These are phyloP conservation scores for Melanotaenia boesemani DNA, from an alignment of 2,797 vertebrate genomes.

Conservation along the genomic window DNA sequence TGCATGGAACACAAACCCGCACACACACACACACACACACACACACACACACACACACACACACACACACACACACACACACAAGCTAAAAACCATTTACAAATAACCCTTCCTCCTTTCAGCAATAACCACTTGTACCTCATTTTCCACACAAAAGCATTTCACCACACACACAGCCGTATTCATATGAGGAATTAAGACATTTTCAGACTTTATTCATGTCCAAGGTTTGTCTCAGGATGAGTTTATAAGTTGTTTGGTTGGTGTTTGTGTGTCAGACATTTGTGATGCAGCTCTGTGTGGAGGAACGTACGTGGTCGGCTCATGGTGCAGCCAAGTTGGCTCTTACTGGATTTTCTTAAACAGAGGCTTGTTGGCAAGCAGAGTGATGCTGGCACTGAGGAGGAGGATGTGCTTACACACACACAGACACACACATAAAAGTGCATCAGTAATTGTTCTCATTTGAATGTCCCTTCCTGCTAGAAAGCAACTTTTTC, in stretches of 20 bases:
- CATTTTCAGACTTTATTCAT: conserved; percentile 13
- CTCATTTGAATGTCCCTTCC: too few relatives aligned
- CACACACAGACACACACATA: conserved; percentile 12
- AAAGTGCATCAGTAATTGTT: conserved; percentile 14
- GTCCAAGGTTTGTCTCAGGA: conserved; percentile 11
- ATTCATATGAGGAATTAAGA: too few relatives aligned
- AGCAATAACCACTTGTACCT: too few relatives aligned
- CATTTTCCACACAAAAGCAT: too few relatives aligned
- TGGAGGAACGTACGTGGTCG: too few relatives aligned
- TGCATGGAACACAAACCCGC: neutral
- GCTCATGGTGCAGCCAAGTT: conserved; percentile 16
- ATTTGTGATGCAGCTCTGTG: conserved; percentile 28
- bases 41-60: too few relatives aligned
- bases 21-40: too few relatives aligned
- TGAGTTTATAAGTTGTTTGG: conserved; percentile 16
- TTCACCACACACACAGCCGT: neutral
- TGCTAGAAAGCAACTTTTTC: too few relatives aligned
- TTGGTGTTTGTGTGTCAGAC: conserved; percentile 33
- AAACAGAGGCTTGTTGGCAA: conserved; percentile 22
- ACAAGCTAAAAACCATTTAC: too few relatives aligned
- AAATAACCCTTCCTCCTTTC: too few relatives aligned
- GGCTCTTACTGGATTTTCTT: conserved; percentile 20
- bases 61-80: too few relatives aligned
- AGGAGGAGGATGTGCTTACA: conserved; percentile 19
- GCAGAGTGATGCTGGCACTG: conserved; percentile 1